Percentiles rank a stretch among this genome's conserved stretches.
These are phyloP conservation scores for Stomorhina lunata DNA, from an alignment of 2,888 invertebrate genomes.

Conservation along the genomic window DNA sequence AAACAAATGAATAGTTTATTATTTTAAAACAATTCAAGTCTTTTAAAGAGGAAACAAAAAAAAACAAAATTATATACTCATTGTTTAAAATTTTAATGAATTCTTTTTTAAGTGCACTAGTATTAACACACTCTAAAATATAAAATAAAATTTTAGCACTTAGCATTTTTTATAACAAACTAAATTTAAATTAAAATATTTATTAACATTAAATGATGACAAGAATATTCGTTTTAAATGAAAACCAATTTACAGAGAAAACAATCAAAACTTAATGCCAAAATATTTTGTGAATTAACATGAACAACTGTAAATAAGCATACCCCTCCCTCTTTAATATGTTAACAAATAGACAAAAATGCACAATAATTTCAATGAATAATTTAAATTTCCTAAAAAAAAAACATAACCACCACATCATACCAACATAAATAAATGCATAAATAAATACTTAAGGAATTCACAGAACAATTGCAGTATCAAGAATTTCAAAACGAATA, in stretches of 20 bases:
- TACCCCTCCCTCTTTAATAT: slow-evolving; percentile 33
- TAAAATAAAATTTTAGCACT: slow-evolving; percentile 41
- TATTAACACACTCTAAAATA: slow-evolving; percentile 45
- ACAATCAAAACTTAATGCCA: slow-evolving; percentile 53
- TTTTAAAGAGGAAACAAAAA: neutral
- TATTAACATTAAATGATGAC: neutral
- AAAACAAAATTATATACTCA: slow-evolving; percentile 31
- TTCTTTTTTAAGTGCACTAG: slow-evolving; percentile 47
- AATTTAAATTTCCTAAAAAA: slow-evolving; percentile 1
- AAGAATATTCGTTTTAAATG: slow-evolving; percentile 9
- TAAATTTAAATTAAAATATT: neutral
- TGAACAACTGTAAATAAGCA: slow-evolving; percentile 37
- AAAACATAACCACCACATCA: no score
- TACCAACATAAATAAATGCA: no score
- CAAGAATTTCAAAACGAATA: slow-evolving; percentile 31
- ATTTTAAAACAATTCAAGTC: slow-evolving; percentile 19
- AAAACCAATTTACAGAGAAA: slow-evolving; percentile 11
- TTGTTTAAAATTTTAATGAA: slow-evolving; percentile 28
- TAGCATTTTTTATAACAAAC: slow-evolving; percentile 42
- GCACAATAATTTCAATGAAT: slow-evolving; percentile 16
- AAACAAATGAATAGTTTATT: slow-evolving; percentile 34
- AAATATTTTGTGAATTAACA: slow-evolving; percentile 31
- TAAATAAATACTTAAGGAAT: neutral
- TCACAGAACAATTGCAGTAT: slow-evolving; percentile 5
- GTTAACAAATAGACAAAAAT: neutral